Conservation (phyloP, 1,140 invertebrate genomes). For the Argopecten irradians region DNA sequence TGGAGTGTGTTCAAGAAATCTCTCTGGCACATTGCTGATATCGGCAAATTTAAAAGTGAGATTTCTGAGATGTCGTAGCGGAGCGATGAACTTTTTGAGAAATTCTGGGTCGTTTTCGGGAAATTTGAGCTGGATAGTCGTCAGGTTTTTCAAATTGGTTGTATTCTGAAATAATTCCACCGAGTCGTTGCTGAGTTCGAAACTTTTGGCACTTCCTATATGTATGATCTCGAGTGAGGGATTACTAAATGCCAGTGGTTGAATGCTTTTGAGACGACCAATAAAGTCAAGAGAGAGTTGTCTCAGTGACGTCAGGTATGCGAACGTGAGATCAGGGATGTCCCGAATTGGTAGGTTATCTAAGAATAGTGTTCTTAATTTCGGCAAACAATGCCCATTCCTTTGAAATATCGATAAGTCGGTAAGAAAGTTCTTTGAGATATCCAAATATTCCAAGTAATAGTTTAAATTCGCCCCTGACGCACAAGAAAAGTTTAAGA, state of each 20-base stretch:
- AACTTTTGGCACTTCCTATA: neutral
- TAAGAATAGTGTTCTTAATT: neutral
- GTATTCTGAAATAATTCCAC: neutral
- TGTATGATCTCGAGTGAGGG: neutral
- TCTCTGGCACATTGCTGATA: conserved; percentile 1
- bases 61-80: neutral
- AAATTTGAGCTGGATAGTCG: neutral
- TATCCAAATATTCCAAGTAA: neutral
- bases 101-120: neutral
- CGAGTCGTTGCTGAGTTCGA: neutral
- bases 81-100: neutral
- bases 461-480: neutral
- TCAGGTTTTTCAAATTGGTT: neutral
- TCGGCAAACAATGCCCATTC: neutral
- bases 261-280: neutral
- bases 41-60: neutral
- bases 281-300: neutral
- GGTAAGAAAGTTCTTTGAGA: neutral
- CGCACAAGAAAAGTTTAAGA: neutral
- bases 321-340: neutral
- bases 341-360: neutral
- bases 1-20: neutral
- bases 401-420: neutral
- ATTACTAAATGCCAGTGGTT: neutral
- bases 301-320: neutral